Evolutionary conservation across 2,113 vertebrate genomes (phyloP), one percentile per base, ranked within the genome.

Genomic region (Albula glossodonta): DNA sequence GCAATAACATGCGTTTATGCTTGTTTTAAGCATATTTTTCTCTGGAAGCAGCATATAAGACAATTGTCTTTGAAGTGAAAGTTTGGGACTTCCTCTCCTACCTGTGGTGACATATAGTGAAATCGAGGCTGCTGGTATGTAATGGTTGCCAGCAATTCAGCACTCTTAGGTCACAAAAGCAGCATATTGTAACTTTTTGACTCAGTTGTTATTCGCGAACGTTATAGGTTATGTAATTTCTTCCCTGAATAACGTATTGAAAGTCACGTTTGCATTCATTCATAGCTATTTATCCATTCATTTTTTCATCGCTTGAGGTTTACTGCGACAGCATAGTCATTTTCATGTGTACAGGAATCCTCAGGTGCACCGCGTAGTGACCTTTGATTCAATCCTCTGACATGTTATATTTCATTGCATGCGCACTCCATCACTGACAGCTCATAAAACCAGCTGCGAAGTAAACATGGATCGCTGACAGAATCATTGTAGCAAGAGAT

Each of bases 351-450:
- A 4, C 22, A 74, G 22, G 70, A 74, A 74, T 74, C 70, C 19
- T 74, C 70, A 74, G 70, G 70, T 74, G 70, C n/a, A 31, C 70
- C n/a, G 70, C 70, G 70, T 74, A n/a, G n/a, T 31, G 70, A 74
- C 70, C 53, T 56, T 12, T 74, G 70, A 74, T 13, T 74, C 19
- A 25, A 10, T 74, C 70, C 70, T 31, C n/a, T 74, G 22, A 74
- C 70, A 8, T 31, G 70, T 31, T 74, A 74, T 74, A 25, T 74
- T 74, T 31, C 9, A 31, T 74, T 74, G 70, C 25, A 31, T 0
- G 70, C 70, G 70, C n/a, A 74, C 17, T 63, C 60, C 3, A 19
- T 63, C 22, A 13, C n/a, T 74, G 5, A 25, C 60, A 66, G 15
- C 60, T 66, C 60, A 7, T 66, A 22, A 66, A 66, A 15, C 60